Conservation (phyloP, 2,888 invertebrate genomes). For the Coecobrya sp. region DNA sequence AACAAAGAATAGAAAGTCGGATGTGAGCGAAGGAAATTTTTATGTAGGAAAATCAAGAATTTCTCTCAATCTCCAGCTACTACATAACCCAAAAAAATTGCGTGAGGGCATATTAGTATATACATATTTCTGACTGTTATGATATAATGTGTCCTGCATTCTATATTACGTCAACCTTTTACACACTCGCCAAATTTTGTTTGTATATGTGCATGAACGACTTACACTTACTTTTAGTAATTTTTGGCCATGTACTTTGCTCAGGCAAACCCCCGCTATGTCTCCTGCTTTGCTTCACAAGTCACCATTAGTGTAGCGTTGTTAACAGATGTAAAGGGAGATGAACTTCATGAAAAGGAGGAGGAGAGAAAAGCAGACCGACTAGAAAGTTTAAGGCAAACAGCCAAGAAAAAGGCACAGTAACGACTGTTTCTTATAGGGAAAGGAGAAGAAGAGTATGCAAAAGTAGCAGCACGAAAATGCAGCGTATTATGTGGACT, state of each 20-base stretch:
- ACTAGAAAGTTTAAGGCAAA: constrained; percentile 54
- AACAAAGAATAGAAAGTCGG: no score
- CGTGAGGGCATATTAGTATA: no score
- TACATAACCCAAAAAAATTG: no score
- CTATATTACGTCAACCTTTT: neutral
- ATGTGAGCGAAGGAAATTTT: no score
- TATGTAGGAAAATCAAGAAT: no score
- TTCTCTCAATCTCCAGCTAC: no score
- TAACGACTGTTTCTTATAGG: constrained; percentile 21
- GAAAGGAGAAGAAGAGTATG: constrained; percentile 13
- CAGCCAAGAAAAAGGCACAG: constrained; percentile 69
- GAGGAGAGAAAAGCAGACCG: constrained; percentile 27
- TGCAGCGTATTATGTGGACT: constrained; percentile 21
- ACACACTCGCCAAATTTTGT: constrained; percentile 31
- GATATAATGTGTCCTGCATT: neutral
- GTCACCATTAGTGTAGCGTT: neutral
- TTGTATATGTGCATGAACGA: constrained; percentile 7
- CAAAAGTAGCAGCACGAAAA: constrained; percentile 42
- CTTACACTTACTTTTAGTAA: neutral
- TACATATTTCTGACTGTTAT: no score
- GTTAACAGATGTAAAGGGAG: constrained; percentile 55
- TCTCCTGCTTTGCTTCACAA: neutral
- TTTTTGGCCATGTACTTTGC: constrained; percentile 7
- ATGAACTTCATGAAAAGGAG: constrained; percentile 44
- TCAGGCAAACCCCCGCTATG: constrained; percentile 26